Evolutionary conservation across 2,113 vertebrate species (phyloP), one percentile per base, ranked within the genome.

Genomic region (Panthera uncia): DNA sequence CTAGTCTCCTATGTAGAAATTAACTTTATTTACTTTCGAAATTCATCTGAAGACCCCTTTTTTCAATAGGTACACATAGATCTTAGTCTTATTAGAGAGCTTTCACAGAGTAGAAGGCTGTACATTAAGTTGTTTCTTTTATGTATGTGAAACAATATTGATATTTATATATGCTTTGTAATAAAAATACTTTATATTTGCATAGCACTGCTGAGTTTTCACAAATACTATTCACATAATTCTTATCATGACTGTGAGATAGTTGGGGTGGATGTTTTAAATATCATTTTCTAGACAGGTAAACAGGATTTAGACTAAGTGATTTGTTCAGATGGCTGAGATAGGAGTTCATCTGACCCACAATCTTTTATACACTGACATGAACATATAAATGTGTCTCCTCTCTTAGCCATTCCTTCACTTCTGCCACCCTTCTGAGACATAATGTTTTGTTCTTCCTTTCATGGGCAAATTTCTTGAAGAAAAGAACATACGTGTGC

Each of bases 31-130:
- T 82, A 69, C 15, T 88, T 66, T 96, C 79, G 11, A 73, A 86
- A 78, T 61, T 87, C 55, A 87, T 45, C 12, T 83, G 52, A 87
- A 93, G 95, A 91, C 29, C 38, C 5, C 16, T 88, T 94, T 95
- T 18, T 97, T 88, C 36, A 31, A 25, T 68, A 80, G n/a, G 29
- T 50, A 55, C 31, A 87, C 50, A n/a, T 6, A 88, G n/a, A 84
- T 55, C 41, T 3, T 55, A 80, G 11, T 79, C 63, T 83, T 93
- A 36, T 92, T 65, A 41, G 27, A 36, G 6, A 81, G 2, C 13
- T 94, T 95, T 63, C 10, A 45, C 14, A 83, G 83, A 48, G 66
- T 36, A n/a, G 45, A 92, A 89, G 11, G 0, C 16, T 50, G 11
- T 27, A 63, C 45, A 63, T 89, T 57, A 76, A 25, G 66, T 89